Evolutionary conservation across 1,140 invertebrate species (phyloP), one percentile per base, ranked within the genome.

Genomic region (Stegodyphus mimosarum): DNA sequence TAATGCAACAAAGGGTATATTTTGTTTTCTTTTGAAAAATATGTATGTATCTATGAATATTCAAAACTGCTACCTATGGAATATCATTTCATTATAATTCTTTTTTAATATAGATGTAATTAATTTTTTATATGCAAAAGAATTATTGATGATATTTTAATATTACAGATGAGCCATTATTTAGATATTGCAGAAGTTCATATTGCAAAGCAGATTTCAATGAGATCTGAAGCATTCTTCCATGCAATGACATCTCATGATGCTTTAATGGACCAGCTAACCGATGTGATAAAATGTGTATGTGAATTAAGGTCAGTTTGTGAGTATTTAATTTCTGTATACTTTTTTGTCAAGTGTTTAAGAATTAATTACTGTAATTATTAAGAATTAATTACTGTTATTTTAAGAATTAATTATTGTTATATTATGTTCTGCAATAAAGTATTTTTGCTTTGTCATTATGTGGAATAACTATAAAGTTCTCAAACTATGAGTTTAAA

Each of bases 211-310:
- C 97, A 99, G 92, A 97, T 99, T 72, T 95, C 97, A n/a, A 94
- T 95, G 86, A 97, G 98, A 90, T 98, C 97, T 7, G 95, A 96
- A 87, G 96, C 96, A 9, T 99, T 99, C 92, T 99, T 99, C 90
- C 95, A 97, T 91, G 97, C 97, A 9, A 98, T 99, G 95, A 95
- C 96, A 73, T 98, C 97, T 9, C 97, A 99, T 91, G 97, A 99
- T 91, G 94, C 94, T 13, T 93, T 97, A 66, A 95, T 96, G 94
- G 95, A 96, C 87, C 95, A 97, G 89, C 94, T 99, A 91, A 93
- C 94, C 6, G 93, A 94, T 89, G 96, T 96, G 15, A 94, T 95
- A 67, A 93, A 93, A 79, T 94, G 95, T 88, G 94, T 98, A 52
- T 93, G 94, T 91, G 92, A 93, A 84, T 92, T 97, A 55, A 91